Conservation (phyloP, 2,888 invertebrate species). For the Antheraea yamamai region DNA sequence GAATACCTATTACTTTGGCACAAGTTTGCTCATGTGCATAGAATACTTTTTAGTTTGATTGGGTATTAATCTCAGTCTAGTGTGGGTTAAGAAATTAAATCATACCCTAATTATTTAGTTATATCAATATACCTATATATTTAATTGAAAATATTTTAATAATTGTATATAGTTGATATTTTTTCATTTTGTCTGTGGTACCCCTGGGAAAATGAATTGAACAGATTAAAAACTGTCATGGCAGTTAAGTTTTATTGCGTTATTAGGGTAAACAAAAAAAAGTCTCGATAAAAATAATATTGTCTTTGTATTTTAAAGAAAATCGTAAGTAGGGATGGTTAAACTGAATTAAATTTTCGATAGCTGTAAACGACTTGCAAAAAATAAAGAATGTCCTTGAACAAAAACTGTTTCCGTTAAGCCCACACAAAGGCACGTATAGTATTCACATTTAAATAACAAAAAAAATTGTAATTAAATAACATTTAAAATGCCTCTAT, state of each 20-base stretch:
- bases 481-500: neutral
- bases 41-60: neutral
- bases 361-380: neutral
- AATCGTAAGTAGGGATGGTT: neutral
- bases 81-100: too few species aligned
- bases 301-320: neutral
- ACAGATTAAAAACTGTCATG: too few species aligned
- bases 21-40: neutral
- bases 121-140: too few species aligned
- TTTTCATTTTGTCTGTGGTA: too few species aligned
- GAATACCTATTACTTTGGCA: neutral
- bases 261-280: neutral
- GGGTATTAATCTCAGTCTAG: neutral
- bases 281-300: neutral
- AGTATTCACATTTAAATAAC: neutral
- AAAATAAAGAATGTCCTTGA: neutral
- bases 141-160: too few species aligned
- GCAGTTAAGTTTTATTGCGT: too few species aligned
- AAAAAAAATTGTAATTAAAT: neutral
- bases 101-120: too few species aligned
- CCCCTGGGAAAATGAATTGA: too few species aligned
- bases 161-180: too few species aligned
- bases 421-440: neutral
- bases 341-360: neutral
- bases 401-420: neutral